Base-by-base conservation (phyloP, 2,888 invertebrate genomes). In the Orchestes rusci region DNA sequence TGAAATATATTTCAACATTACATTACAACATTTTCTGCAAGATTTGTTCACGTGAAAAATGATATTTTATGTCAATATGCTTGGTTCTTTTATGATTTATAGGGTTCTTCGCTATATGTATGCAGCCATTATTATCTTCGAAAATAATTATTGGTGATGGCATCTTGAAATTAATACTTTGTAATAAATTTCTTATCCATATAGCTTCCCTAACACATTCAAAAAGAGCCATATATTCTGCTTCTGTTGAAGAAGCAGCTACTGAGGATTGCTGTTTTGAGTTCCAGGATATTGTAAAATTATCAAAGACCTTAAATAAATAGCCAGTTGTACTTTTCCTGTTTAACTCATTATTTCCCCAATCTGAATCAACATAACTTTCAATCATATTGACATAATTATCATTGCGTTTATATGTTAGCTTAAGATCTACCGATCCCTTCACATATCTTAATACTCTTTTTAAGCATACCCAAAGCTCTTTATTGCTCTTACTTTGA, bases 341-440 rank as follows among this genome's bases (percentile, higher is more conserved):
- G 27, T 49, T 45, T 35, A 30, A 18, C 43, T 53, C 52, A 42
- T 56, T 43, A 38, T 31, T 51, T 27, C 42, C 55, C 53, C 53
- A 61, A 45, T 61, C 57, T n/a, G 59, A 52, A 46, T 62, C 60
- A 4, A 55, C 58, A 54, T 52, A 61, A 2, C 59, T 58, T 51
- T 43, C 30, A 19, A 60, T 16, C 15, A 55, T 36, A 40, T 58
- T 34, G 12, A 44, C 30, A 43, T 52, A 39, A n/a, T n/a, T n/a
- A 51, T 45, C 23, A 50, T 42, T 48, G 39, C 39, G 42, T 20
- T 17, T 46, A 47, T 55, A 58, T 28, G 27, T 43, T 28, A 61
- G 39, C 53, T 59, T 56, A 29, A 58, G 35, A 41, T 37, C 12
- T 12, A 48, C 16, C 49, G 50, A 47, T 16, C 31, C 34, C 40